Evolutionary conservation across 1,140 invertebrate species (phyloP).

Genomic region (Neodiprion fabricii): DNA sequence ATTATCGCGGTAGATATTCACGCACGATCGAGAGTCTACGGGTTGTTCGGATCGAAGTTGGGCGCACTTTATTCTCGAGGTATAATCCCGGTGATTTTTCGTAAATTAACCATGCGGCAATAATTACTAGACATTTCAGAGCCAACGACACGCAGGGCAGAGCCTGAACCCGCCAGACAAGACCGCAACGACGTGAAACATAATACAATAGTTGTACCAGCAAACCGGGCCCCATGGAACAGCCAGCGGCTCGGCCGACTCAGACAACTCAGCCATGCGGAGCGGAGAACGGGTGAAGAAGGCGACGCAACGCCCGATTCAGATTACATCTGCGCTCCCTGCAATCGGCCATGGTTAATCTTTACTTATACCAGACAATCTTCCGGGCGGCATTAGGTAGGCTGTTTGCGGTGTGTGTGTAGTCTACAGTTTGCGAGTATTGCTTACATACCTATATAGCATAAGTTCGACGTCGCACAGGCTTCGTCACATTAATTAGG

Average conservation of each 20-base stretch:
- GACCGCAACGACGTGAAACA: conserved; percentile 59
- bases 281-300: conserved; percentile 51
- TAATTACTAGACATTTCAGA: conserved; percentile 35
- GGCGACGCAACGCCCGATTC: conserved; percentile 58
- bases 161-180: conserved; percentile 43
- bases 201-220: conserved; percentile 59
- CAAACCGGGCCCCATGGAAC: conserved; percentile 31
- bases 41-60: no score
- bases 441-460: not conserved
- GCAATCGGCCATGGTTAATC: conserved; percentile 42
- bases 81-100: not conserved
- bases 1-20: no score
- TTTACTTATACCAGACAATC: conserved; percentile 39
- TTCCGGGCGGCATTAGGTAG: not conserved
- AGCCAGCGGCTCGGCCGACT: conserved; percentile 1
- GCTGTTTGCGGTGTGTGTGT: conserved; percentile 2
- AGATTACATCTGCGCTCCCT: conserved; percentile 58
- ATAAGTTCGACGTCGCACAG: no score
- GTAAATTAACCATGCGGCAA: conserved; percentile 10
- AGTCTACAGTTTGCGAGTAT: not conserved
- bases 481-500: not conserved
- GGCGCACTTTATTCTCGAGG: not conserved
- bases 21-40: no score
- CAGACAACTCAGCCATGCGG: conserved; percentile 54
- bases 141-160: conserved; percentile 11